phyloP scores from a whole-genome alignment of 2,888 invertebrate species.

The Drosophila atripex region DNA sequence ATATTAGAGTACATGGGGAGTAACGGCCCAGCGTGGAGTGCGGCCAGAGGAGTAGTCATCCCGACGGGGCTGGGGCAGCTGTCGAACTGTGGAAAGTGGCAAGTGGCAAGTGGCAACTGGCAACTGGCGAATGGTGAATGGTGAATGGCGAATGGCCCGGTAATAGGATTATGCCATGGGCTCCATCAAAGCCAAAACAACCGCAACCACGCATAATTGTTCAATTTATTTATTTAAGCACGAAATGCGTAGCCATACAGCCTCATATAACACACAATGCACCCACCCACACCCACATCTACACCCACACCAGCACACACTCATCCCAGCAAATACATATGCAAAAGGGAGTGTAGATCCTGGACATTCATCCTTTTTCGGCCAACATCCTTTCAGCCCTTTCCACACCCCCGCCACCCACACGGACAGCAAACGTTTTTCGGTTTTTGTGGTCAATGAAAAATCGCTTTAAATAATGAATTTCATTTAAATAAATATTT shows the following conservation, averaged over 20 bases:
- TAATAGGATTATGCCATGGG: conserved; percentile 70
- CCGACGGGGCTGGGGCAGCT: background rate
- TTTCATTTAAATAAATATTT: conserved; percentile 74
- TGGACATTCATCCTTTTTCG: conserved; percentile 21
- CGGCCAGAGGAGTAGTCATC: background rate
- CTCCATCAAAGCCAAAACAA: conserved; percentile 77
- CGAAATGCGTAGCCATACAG: conserved; percentile 49
- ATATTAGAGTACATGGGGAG: background rate
- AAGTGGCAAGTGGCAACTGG: conserved; percentile 11
- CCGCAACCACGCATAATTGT: conserved; percentile 77
- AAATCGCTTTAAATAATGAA: conserved; percentile 76
- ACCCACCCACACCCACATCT: conserved; percentile 9
- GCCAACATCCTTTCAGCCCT: conserved; percentile 8
- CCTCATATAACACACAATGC: conserved; percentile 20
- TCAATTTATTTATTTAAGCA: conserved; percentile 77
- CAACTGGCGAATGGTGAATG: conserved; percentile 37
- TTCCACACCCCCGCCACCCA: background rate
- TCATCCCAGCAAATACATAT: background rate
- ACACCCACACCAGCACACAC: background rate
- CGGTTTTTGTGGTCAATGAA: conserved; percentile 72
- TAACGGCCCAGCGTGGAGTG: background rate
- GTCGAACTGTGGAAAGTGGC: background rate
- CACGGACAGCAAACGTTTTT: conserved; percentile 60
- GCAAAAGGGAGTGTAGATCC: conserved; percentile 2
- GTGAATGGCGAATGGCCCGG: conserved; percentile 43